Conservation (phyloP, 2,797 vertebrate genomes). For the Hirundo rustica region DNA sequence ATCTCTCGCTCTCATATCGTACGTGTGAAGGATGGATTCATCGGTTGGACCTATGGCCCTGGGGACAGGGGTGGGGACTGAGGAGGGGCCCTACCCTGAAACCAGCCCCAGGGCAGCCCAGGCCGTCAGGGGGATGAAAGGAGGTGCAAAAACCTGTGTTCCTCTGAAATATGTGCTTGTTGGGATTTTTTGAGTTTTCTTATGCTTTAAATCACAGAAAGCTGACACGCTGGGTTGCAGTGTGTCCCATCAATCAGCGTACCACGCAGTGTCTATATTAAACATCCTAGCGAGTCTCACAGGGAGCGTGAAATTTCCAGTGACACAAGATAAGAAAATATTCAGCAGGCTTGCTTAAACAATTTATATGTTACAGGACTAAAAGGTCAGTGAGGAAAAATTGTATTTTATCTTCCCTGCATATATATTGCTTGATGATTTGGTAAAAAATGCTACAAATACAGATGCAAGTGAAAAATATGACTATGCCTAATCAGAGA, state of each 20-base stretch:
- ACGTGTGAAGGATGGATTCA: neutral
- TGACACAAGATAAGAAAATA: conserved; percentile 27
- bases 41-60: neutral
- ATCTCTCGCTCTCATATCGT: neutral
- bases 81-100: neutral
- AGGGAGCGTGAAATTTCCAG: neutral
- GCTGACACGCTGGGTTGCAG: neutral
- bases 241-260: neutral
- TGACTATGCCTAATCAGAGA: neutral
- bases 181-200: neutral
- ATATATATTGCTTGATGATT: neutral
- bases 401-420: neutral
- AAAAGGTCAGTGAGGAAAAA: conserved; percentile 5
- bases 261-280: conserved; percentile 1
- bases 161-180: neutral
- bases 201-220: conserved; percentile 2
- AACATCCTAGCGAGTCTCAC: neutral
- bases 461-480: neutral
- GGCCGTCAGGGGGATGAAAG: rapidly evolving
- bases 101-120: neutral
- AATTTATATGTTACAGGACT: neutral
- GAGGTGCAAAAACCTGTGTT: rapidly evolving
- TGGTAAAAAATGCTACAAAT: conserved; percentile 28
- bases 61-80: neutral
- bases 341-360: conserved; percentile 24